phyloP scores from a whole-genome alignment of 2,113 vertebrate genomes.

The Dendropsophus ebraccatus region DNA sequence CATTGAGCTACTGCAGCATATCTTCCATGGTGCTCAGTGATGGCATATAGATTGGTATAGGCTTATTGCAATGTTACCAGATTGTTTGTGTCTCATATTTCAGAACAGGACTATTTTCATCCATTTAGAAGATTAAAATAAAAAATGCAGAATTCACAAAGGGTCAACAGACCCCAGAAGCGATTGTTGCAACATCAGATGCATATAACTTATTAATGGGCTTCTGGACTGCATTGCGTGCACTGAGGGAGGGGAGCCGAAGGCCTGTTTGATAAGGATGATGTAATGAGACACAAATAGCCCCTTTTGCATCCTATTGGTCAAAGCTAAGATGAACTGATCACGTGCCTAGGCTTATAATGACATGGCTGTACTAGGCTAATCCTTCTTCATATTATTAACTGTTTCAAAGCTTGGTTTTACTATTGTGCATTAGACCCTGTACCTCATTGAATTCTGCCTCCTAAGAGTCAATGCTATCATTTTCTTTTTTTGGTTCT shows the following conservation, averaged over 20 bases:
- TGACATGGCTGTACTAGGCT: conserved; percentile 48
- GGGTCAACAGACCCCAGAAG: conserved; percentile 51
- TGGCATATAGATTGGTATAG: background rate
- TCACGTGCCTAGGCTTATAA: conserved; percentile 56
- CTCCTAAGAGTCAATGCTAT: background rate
- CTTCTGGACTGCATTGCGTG: conserved; percentile 54
- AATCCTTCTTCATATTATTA: conserved; percentile 51
- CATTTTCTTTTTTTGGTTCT: conserved; percentile 1
- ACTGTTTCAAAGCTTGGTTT: conserved; percentile 29
- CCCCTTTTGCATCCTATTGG: conserved; percentile 42
- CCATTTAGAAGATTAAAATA: background rate
- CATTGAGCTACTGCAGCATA: background rate
- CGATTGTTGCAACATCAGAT: conserved; percentile 50
- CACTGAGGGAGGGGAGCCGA: conserved; percentile 37
- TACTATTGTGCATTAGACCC: background rate
- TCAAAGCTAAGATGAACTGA: conserved; percentile 31
- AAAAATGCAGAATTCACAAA: conserved; percentile 12
- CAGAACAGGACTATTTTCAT: background rate
- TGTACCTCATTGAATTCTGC: background rate
- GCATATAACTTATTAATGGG: conserved; percentile 54
- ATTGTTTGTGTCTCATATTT: background rate
- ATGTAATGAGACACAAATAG: conserved; percentile 59
- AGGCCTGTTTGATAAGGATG: conserved; percentile 43
- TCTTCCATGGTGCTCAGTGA: background rate
- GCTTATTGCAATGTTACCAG: background rate